These are phyloP conservation scores for Heteromurus nitidus DNA, from an alignment of 2,888 invertebrate genomes.

Conservation along the genomic window DNA sequence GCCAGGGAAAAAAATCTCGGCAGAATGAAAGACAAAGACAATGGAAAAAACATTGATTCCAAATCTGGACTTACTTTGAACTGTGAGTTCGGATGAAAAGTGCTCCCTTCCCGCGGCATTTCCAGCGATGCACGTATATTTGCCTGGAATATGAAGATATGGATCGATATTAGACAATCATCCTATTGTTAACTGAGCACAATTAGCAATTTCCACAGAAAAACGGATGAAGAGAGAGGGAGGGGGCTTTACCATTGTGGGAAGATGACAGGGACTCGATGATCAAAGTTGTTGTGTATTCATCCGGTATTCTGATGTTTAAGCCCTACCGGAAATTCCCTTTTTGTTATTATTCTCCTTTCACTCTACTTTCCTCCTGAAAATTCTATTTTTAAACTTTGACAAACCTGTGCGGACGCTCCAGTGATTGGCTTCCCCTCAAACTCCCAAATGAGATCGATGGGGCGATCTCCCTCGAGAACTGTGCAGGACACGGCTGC, in stretches of 20 bases:
- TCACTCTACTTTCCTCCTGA: too few relatives aligned
- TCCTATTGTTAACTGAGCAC: too few relatives aligned
- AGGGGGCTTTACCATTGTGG: slow-evolving; percentile 91
- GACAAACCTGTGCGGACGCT: slow-evolving; percentile 45
- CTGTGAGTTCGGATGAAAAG: slow-evolving; percentile 86
- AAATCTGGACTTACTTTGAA: slow-evolving; percentile 86
- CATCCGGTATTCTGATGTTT: slow-evolving; percentile 78
- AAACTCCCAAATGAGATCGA: slow-evolving; percentile 93
- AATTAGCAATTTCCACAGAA: neutral
- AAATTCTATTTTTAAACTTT: too few relatives aligned
- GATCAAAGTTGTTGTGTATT: slow-evolving; percentile 89
- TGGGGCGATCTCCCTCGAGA: slow-evolving; percentile 93
- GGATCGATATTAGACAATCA: too few relatives aligned
- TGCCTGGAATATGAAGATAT: slow-evolving; percentile 82
- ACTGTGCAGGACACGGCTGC: slow-evolving; percentile 93
- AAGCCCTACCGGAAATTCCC: slow-evolving; percentile 66
- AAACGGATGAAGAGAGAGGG: too few relatives aligned
- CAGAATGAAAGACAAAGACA: neutral
- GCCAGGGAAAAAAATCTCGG: neutral
- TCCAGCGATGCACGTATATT: slow-evolving; percentile 89
- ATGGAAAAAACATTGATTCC: neutral
- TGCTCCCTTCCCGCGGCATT: slow-evolving; percentile 89
- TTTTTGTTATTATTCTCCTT: too few relatives aligned
- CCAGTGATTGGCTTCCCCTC: slow-evolving; percentile 81
- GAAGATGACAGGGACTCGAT: slow-evolving; percentile 90